Evolutionary conservation across 2,888 invertebrate species (phyloP).

Genomic region (Pachycephus smyrnensis): DNA sequence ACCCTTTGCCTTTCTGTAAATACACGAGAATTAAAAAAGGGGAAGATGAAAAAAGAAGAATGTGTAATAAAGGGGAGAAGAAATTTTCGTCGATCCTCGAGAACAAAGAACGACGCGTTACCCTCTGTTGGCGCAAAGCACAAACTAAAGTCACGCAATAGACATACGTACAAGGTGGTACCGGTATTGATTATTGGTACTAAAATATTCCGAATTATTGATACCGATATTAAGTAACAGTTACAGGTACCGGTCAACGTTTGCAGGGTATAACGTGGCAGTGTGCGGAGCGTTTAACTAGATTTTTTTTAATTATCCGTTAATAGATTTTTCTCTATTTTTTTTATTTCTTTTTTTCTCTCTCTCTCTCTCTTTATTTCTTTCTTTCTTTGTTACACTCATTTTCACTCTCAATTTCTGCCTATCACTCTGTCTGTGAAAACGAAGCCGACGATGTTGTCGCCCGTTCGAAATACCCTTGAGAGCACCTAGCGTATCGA

Average conservation of each 20-base stretch:
- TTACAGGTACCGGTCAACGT: background rate
- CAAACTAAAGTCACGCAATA: background rate
- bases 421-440: background rate
- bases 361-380: no score
- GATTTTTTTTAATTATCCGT: background rate
- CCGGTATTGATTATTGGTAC: background rate
- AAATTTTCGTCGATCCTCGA: background rate
- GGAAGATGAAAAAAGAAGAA: background rate
- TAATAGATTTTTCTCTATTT: background rate
- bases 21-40: background rate
- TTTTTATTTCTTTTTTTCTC: background rate
- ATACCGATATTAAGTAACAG: background rate
- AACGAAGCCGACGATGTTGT: background rate
- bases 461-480: slow-evolving; percentile 13
- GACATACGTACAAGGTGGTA: background rate
- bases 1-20: background rate
- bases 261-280: background rate
- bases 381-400: background rate
- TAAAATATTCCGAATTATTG: background rate
- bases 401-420: background rate
- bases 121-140: background rate
- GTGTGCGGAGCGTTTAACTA: background rate
- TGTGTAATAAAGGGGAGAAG: background rate
- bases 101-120: background rate
- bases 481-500: slow-evolving; percentile 9